Evolutionary conservation across 2,113 vertebrate genomes (phyloP).

Genomic region (Pomatostomus ruficeps): DNA sequence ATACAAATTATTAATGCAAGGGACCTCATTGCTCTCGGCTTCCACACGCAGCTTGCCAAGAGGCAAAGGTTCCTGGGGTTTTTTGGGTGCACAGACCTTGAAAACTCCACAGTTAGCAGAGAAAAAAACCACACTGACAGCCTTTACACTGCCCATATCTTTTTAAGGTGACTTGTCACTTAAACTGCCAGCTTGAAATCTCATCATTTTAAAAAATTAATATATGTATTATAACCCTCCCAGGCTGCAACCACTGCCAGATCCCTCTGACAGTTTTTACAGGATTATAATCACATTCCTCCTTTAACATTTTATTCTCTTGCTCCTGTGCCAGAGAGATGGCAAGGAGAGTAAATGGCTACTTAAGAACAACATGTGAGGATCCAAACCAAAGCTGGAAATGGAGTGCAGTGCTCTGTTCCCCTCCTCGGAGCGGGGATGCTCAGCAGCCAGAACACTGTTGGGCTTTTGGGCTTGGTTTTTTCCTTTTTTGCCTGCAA

Average conservation of each 20-base stretch:
- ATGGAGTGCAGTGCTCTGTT: rapidly evolving
- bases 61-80: not conserved
- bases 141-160: not conserved
- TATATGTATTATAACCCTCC: not conserved
- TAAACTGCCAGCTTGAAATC: conserved; percentile 18
- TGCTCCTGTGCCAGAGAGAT: not conserved
- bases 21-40: not conserved
- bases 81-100: not conserved
- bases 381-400: not conserved
- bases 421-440: rapidly evolving
- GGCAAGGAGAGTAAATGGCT: not conserved
- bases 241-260: conserved; percentile 17
- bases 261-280: conserved; percentile 25
- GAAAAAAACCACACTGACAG: not conserved
- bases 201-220: not conserved
- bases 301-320: not conserved
- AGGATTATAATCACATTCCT: conserved; percentile 23
- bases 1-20: not conserved
- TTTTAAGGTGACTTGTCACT: conserved; percentile 16
- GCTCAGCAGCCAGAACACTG: not conserved
- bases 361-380: not conserved
- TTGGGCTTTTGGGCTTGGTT: not conserved
- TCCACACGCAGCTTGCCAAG: not conserved
- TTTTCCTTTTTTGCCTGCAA: not conserved
- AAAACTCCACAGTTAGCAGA: not conserved